These are phyloP conservation scores for Tympanoctomys barrerae DNA, from an alignment of 2,797 vertebrate genomes.

Conservation along the genomic window DNA sequence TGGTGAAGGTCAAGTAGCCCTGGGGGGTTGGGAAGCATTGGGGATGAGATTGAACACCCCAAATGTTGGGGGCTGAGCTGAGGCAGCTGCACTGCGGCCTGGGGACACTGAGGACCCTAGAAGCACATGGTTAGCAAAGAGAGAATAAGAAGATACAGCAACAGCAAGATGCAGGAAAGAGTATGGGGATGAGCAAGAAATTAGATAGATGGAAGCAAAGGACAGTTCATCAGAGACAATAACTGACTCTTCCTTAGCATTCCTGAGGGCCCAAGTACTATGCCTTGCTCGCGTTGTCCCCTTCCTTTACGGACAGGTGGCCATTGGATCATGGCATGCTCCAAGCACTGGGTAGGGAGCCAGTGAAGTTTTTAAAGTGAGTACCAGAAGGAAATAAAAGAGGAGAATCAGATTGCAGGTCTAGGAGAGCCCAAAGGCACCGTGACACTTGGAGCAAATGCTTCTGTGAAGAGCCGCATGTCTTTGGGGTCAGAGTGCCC, in stretches of 20 bases:
- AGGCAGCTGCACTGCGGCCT: not conserved
- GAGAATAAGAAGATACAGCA: not conserved
- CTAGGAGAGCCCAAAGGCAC: not conserved
- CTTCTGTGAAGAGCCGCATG: not conserved
- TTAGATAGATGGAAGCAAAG: not conserved
- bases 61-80: not conserved
- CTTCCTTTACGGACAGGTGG: not conserved
- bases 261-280: not conserved
- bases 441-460: not conserved
- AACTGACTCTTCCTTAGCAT: not conserved
- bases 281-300: not conserved
- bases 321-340: not conserved
- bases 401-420: not conserved
- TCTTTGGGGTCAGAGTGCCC: not conserved
- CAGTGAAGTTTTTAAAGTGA: not conserved
- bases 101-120: not conserved
- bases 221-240: not conserved
- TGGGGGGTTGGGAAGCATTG: not conserved
- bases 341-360: not conserved
- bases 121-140: not conserved
- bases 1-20: not conserved
- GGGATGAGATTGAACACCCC: not conserved
- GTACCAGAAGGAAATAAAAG: not conserved
- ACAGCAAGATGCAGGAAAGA: not conserved
- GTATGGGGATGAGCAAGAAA: not conserved